Conservation (phyloP, 1,140 invertebrate genomes). For the Drosophila pachea region DNA sequence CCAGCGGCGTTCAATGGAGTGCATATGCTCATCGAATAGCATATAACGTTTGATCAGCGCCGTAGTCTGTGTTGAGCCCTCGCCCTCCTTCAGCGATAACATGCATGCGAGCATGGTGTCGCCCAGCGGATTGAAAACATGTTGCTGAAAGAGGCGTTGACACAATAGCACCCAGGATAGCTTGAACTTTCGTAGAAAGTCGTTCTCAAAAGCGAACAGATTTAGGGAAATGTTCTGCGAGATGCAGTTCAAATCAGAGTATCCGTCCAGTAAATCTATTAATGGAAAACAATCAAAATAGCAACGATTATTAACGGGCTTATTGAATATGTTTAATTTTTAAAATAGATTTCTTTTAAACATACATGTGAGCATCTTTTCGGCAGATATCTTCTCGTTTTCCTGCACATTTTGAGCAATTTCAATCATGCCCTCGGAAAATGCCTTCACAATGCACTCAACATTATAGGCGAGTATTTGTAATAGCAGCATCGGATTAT, state of each 20-base stretch:
- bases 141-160: slow-evolving; percentile 77
- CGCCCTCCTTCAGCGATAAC: slow-evolving; percentile 68
- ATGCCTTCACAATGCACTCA: slow-evolving; percentile 76
- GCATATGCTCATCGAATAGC: slow-evolving; percentile 78
- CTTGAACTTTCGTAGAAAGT: slow-evolving; percentile 76
- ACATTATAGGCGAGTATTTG: slow-evolving; percentile 78
- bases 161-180: slow-evolving; percentile 76
- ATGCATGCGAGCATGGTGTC: slow-evolving; percentile 77
- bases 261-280: slow-evolving; percentile 74
- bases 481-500: slow-evolving; percentile 76
- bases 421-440: slow-evolving; percentile 76
- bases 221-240: slow-evolving; percentile 74
- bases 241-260: slow-evolving; percentile 74
- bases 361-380: slow-evolving; percentile 76
- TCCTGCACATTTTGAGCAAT: slow-evolving; percentile 71
- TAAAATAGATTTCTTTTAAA: slow-evolving; percentile 2
- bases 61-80: slow-evolving; percentile 61
- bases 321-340: not conserved
- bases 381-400: slow-evolving; percentile 69
- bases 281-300: slow-evolving; percentile 11
- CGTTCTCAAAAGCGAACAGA: slow-evolving; percentile 77
- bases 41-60: slow-evolving; percentile 73
- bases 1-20: slow-evolving; percentile 73
- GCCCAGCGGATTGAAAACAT: slow-evolving; percentile 70
- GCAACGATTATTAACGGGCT: no score